These are phyloP conservation scores for Urocynchramus pylzowi DNA, from an alignment of 2,113 vertebrate species.

Conservation along the genomic window DNA sequence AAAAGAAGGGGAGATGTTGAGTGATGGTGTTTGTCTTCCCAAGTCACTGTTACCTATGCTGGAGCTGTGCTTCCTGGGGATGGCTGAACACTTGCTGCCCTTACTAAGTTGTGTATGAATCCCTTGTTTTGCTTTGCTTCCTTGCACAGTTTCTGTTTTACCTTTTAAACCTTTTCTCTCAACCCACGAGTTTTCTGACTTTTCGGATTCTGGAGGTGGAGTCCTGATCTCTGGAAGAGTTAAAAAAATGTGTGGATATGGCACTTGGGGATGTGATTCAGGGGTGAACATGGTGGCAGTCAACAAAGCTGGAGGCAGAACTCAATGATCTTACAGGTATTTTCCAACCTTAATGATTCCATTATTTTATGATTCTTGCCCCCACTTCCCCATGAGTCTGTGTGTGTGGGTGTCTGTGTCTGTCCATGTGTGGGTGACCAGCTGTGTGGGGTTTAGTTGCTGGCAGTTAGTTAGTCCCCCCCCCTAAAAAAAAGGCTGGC, in stretches of 20 bases:
- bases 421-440: not conserved
- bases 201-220: not conserved
- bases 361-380: not conserved
- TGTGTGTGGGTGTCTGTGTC: too few relatives aligned
- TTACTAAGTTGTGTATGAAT: not conserved
- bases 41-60: too few relatives aligned
- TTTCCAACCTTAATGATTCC: not conserved
- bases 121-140: not conserved
- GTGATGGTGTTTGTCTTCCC: not conserved
- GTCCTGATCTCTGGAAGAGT: not conserved
- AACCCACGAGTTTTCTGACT: not conserved
- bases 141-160: not conserved
- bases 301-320: rapidly evolving
- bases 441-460: not conserved
- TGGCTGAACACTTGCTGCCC: not conserved
- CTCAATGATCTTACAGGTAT: not conserved
- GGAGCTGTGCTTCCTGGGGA: not conserved
- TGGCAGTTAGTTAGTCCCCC: not conserved
- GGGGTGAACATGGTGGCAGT: not conserved
- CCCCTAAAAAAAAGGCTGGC: not conserved
- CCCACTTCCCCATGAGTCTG: not conserved
- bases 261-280: not conserved
- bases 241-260: not conserved
- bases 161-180: not conserved
- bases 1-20: not conserved